Evolutionary conservation across 2,888 invertebrate species (phyloP), one percentile per base, ranked within the genome.

Genomic region (Latrodectus hesperus): DNA sequence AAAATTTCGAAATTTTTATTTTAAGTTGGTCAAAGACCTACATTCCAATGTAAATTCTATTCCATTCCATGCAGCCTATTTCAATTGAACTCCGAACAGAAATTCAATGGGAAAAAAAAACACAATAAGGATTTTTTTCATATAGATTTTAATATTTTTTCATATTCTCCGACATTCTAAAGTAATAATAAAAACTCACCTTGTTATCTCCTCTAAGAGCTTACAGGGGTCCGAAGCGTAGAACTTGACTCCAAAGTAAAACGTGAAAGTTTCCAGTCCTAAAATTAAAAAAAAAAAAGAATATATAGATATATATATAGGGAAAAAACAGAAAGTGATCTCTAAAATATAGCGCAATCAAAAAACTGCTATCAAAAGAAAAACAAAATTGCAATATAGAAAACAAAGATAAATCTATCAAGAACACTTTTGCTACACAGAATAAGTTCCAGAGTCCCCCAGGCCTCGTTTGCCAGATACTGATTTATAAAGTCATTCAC

Each of bases 171-270:
- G 38, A 38, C 38, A 38, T 38, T 17, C 26, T 68, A 5, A 73
- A 53, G 11, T 17, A 26, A 55, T 6, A 14, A 22, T 51, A 17
- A 10, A n/a, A 78, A 64, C n/a, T 38, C 93, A 97, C 97, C 98
- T 95, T 87, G 98, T 98, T 91, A 98, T 98, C 94, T 99, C 98
- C 93, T 98, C 98, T 88, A 97, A 94, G 88, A 99, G 94, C 92
- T 98, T 98, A 93, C 98, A 98, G 1, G 98, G 98, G 93, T 99
- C 98, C 0, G 97, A 97, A 4, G 98, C 97, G 93, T 99, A 99
- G 93, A 98, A 99, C 93, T 98, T 98, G 89, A 99, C 98, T 86
- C 98, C 98, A 92, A 99, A 98, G 93, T 98, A 98, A 91, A 98
- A 95, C 85, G 96, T 97, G 93, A 96, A 96, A 55, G 96, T 95